phyloP scores from a whole-genome alignment of 2,888 invertebrate species.

The Hyles lineata region DNA sequence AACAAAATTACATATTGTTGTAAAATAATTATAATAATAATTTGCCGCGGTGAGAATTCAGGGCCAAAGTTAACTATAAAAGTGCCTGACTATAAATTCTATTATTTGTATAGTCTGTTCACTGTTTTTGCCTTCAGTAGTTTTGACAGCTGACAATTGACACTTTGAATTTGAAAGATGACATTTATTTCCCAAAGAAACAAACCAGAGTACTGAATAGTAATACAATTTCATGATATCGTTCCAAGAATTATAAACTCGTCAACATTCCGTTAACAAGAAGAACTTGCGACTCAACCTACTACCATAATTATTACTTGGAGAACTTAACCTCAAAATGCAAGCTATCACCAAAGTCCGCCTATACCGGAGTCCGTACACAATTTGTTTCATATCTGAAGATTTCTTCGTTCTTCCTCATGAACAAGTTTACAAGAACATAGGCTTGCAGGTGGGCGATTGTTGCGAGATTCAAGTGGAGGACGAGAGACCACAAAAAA shows the following conservation, averaged over 20 bases:
- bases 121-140: not conserved
- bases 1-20: no score
- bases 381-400: slow-evolving; percentile 64
- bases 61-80: no score
- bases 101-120: no score
- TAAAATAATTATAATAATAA: no score
- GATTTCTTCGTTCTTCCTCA: slow-evolving; percentile 59
- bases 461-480: slow-evolving; percentile 50
- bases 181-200: not conserved
- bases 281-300: not conserved
- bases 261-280: not conserved
- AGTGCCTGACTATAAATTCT: no score
- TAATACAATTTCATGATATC: no score
- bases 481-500: slow-evolving; percentile 42
- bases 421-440: slow-evolving; percentile 54
- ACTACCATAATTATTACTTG: slow-evolving; percentile 1
- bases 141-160: not conserved
- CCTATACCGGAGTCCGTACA: slow-evolving; percentile 64
- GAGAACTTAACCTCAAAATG: slow-evolving; percentile 57
- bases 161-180: not conserved
- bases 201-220: not conserved
- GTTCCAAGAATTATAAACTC: not conserved
- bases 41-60: no score
- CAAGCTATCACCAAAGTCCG: slow-evolving; percentile 64
- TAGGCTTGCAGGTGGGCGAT: slow-evolving; percentile 60